Evolutionary conservation across 2,888 invertebrate species (phyloP).

Genomic region (Drosophila flavopinicola): DNA sequence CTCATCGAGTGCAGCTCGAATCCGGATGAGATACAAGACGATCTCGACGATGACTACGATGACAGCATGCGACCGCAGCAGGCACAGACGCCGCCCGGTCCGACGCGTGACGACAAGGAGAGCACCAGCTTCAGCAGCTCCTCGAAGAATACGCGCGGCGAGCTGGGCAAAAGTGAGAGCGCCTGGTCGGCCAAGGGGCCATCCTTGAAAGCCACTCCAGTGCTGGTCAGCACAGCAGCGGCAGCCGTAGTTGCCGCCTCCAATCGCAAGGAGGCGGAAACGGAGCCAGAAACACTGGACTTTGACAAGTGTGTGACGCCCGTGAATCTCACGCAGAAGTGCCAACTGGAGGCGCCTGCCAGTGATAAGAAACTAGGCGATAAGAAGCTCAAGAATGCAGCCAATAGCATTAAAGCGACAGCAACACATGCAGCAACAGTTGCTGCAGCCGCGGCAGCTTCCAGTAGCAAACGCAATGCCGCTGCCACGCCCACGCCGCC

Average conservation of each 20-base stretch:
- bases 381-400: constrained; percentile 41
- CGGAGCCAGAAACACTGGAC: constrained; percentile 51
- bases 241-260: constrained; percentile 40
- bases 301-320: constrained; percentile 62
- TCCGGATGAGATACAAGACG: constrained; percentile 84
- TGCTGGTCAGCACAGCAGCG: constrained; percentile 70
- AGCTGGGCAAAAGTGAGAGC: constrained; percentile 82
- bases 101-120: constrained; percentile 83
- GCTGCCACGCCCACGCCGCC: constrained; percentile 46
- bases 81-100: constrained; percentile 81
- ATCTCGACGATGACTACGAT: constrained; percentile 84
- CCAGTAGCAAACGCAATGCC: constrained; percentile 35
- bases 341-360: constrained; percentile 5
- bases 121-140: constrained; percentile 83
- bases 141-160: constrained; percentile 82
- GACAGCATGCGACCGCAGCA: constrained; percentile 82
- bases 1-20: constrained; percentile 86
- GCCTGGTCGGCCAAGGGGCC: constrained; percentile 84
- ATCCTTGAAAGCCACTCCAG: constrained; percentile 83
- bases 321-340: constrained; percentile 76
- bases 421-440: constrained; percentile 12
- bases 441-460: constrained; percentile 3
- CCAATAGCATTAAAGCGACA: constrained; percentile 34
- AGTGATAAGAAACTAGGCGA: constrained; percentile 47
- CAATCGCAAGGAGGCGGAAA: constrained; percentile 36